phyloP scores from a whole-genome alignment of 1,140 invertebrate genomes.

The Danaus melanippus region DNA sequence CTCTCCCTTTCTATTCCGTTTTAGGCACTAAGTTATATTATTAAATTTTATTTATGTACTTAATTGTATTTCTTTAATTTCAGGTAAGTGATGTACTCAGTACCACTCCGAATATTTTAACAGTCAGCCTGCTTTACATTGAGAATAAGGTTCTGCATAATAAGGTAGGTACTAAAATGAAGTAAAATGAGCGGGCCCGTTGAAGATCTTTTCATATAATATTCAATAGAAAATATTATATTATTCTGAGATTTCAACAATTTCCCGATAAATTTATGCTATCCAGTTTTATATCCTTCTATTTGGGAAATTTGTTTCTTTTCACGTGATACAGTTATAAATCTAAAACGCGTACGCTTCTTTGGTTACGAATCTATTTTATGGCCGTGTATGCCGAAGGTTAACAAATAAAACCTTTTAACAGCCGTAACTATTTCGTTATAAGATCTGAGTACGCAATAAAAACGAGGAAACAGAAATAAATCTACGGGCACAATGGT shows the following conservation, averaged over 20 bases:
- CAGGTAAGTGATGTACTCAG: slow-evolving; percentile 24
- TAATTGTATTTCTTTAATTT: slow-evolving; percentile 21
- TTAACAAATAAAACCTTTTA: slow-evolving; percentile 72
- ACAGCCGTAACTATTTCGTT: slow-evolving; percentile 71
- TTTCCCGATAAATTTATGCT: slow-evolving; percentile 63
- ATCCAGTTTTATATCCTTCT: slow-evolving; percentile 61
- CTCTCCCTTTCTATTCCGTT: background rate
- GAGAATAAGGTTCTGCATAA: slow-evolving; percentile 43
- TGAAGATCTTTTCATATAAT: slow-evolving; percentile 64
- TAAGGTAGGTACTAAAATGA: slow-evolving; percentile 52
- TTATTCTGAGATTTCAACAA: slow-evolving; percentile 66
- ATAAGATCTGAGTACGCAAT: slow-evolving; percentile 71
- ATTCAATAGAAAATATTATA: slow-evolving; percentile 70
- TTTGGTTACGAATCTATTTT: slow-evolving; percentile 70
- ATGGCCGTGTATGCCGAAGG: slow-evolving; percentile 66
- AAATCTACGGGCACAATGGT: slow-evolving; percentile 64
- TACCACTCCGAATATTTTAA: slow-evolving; percentile 9
- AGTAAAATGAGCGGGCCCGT: slow-evolving; percentile 57
- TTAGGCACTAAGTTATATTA: slow-evolving; percentile 9
- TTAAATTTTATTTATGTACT: slow-evolving; percentile 6
- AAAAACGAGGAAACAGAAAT: slow-evolving; percentile 69
- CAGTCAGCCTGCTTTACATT: slow-evolving; percentile 18
- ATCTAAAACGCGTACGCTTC: slow-evolving; percentile 61
- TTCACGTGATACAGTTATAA: slow-evolving; percentile 66
- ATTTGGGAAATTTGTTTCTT: slow-evolving; percentile 65